These are phyloP conservation scores for Trinorchestia longiramus DNA, from an alignment of 1,140 invertebrate species.

Conservation along the genomic window DNA sequence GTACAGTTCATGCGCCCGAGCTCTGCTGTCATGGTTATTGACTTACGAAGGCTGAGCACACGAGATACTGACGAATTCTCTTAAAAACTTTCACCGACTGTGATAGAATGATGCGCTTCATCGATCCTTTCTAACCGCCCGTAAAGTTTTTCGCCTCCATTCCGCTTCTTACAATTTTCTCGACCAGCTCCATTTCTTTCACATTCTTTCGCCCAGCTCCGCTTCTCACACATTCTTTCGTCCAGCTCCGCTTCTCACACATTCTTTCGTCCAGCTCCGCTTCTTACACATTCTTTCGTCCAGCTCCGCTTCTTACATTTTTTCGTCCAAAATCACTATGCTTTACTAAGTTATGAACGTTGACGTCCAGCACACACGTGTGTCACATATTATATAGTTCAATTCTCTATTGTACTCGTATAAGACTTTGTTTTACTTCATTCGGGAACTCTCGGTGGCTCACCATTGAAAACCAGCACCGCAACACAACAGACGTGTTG, in stretches of 20 bases:
- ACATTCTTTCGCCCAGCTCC: background rate
- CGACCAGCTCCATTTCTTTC: background rate
- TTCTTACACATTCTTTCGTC: background rate
- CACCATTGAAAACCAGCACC: too few relatives aligned
- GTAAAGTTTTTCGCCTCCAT: background rate
- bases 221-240: background rate
- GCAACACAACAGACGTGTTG: background rate
- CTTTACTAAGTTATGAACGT: too few relatives aligned
- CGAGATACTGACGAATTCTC: conserved; percentile 4
- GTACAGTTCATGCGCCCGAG: background rate
- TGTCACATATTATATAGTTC: too few relatives aligned
- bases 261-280: background rate
- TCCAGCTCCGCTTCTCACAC: background rate
- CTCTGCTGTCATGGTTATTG: background rate
- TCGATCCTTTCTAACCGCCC: background rate
- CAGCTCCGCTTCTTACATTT: background rate
- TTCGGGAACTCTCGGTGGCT: too few relatives aligned
- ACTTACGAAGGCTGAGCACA: background rate
- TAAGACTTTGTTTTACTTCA: too few relatives aligned
- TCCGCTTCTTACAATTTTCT: background rate
- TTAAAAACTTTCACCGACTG: background rate
- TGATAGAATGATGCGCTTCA: background rate
- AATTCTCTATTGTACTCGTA: too few relatives aligned
- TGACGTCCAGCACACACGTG: too few relatives aligned
- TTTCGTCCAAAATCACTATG: background rate